A percentile compares a stretch with the other conserved stretches of the same genome.
Evolutionary conservation across 2,797 vertebrate species (phyloP).

Genomic region (Oceanodroma leucorhoa): DNA sequence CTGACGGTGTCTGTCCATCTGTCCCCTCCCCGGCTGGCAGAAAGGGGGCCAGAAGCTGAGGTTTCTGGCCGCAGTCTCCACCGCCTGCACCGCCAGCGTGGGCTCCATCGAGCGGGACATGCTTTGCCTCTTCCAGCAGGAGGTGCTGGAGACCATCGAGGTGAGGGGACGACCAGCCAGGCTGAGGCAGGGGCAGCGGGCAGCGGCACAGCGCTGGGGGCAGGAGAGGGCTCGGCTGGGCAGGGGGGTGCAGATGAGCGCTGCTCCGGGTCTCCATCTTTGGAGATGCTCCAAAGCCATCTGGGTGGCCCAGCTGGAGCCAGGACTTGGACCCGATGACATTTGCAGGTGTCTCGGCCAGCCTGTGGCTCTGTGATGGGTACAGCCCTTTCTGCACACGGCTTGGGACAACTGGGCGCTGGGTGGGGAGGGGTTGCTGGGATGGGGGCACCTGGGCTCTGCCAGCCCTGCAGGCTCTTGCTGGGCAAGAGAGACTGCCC

Average conservation of each 20-base stretch:
- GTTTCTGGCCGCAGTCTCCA: neutral
- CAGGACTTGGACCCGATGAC: accelerated
- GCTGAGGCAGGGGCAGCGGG: neutral
- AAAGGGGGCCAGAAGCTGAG: neutral
- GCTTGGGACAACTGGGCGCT: neutral
- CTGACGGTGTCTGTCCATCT: neutral
- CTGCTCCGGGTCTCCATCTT: neutral
- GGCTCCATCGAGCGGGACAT: accelerated
- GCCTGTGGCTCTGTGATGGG: neutral
- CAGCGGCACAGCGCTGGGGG: neutral
- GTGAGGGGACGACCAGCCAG: neutral
- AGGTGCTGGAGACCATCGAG: neutral
- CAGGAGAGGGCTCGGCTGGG: neutral
- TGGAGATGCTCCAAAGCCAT: neutral
- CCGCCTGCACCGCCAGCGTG: accelerated
- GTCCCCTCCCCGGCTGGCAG: neutral
- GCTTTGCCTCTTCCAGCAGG: neutral
- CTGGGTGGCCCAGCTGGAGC: neutral
- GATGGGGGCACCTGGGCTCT: neutral
- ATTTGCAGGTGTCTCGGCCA: neutral
- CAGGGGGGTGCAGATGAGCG: accelerated
- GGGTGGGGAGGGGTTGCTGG: neutral
- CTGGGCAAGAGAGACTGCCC: neutral
- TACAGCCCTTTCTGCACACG: neutral
- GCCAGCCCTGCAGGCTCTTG: neutral